Percentiles rank a stretch among this genome's conserved stretches.
Conservation (phyloP, 2,797 vertebrate species). For the Champsocephalus esox region DNA sequence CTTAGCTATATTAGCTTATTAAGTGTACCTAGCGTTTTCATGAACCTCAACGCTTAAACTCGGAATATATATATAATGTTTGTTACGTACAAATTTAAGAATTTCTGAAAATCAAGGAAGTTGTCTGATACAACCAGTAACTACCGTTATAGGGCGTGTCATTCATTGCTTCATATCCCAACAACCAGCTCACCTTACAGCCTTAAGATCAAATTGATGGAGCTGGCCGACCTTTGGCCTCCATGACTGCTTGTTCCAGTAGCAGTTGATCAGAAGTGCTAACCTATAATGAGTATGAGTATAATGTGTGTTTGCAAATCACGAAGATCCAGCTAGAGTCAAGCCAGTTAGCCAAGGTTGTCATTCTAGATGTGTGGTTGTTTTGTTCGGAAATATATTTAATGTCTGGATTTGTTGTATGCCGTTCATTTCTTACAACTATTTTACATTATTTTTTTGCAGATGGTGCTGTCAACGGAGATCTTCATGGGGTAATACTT, state of each 20-base stretch:
- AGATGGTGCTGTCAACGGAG: constrained; percentile 92
- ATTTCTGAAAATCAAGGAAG: constrained; percentile 13
- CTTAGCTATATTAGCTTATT: constrained; percentile 42
- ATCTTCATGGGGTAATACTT: constrained; percentile 89
- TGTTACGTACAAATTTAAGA: rapidly evolving
- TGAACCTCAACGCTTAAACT: not conserved
- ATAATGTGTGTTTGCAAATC: not conserved
- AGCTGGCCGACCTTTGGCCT: constrained; percentile 61
- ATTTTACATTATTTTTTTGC: constrained; percentile 25
- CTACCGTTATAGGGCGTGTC: constrained; percentile 6
- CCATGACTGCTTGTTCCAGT: constrained; percentile 23
- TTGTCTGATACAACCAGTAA: not conserved
- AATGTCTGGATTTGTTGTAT: not conserved
- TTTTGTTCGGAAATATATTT: not conserved
- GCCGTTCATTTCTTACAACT: constrained; percentile 20
- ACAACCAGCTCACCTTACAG: not conserved
- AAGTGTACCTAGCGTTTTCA: constrained; percentile 2
- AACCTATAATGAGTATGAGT: constrained; percentile 38
- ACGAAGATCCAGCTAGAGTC: not conserved
- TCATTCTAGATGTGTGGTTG: not conserved
- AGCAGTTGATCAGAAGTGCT: constrained; percentile 48
- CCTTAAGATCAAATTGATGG: constrained; percentile 12
- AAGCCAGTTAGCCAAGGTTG: no score
- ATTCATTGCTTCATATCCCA: constrained; percentile 34
- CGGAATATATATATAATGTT: rapidly evolving